A percentile compares a stretch with the other conserved stretches of the same genome.
phyloP scores from a whole-genome alignment of 2,113 vertebrate genomes.

The Bostrychus sinensis region DNA sequence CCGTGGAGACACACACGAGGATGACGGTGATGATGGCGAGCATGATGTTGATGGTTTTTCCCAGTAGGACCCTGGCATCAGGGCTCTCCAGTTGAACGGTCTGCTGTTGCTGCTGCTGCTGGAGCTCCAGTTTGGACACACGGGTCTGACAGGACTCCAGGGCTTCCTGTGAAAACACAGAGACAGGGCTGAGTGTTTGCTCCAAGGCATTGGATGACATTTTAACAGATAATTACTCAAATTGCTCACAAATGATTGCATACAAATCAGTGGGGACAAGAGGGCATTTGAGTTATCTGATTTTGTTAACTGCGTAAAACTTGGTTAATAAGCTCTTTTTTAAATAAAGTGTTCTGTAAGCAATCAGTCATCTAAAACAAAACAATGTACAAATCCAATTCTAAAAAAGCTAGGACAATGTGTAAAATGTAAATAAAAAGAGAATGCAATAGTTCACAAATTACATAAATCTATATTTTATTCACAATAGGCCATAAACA shows the following conservation, averaged over 20 bases:
- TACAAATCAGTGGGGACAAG: neutral
- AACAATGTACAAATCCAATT: neutral
- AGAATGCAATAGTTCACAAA: no score
- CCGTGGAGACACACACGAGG: slow-evolving; percentile 95
- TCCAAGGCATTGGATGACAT: slow-evolving; percentile 25
- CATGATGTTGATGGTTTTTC: slow-evolving; percentile 97
- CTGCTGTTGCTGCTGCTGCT: slow-evolving; percentile 97
- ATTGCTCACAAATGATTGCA: neutral
- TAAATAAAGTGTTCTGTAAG: neutral
- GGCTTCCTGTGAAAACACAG: slow-evolving; percentile 80
- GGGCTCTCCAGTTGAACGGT: slow-evolving; percentile 93
- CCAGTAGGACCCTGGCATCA: slow-evolving; percentile 88
- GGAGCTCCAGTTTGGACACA: slow-evolving; percentile 94
- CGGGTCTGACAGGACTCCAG: slow-evolving; percentile 96
- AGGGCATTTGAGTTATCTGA: slow-evolving; percentile 2
- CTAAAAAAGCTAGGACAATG: no score
- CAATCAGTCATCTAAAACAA: neutral
- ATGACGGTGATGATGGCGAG: slow-evolving; percentile 95
- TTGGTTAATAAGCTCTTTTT: neutral
- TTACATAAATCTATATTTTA: no score
- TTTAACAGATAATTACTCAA: slow-evolving; percentile 13
- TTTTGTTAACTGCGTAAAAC: neutral
- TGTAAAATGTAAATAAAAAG: no score
- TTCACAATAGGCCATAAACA: no score
- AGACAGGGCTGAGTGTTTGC: slow-evolving; percentile 7